phyloP scores from a whole-genome alignment of 2,888 invertebrate genomes.

The Drosophila nigricruria region DNA sequence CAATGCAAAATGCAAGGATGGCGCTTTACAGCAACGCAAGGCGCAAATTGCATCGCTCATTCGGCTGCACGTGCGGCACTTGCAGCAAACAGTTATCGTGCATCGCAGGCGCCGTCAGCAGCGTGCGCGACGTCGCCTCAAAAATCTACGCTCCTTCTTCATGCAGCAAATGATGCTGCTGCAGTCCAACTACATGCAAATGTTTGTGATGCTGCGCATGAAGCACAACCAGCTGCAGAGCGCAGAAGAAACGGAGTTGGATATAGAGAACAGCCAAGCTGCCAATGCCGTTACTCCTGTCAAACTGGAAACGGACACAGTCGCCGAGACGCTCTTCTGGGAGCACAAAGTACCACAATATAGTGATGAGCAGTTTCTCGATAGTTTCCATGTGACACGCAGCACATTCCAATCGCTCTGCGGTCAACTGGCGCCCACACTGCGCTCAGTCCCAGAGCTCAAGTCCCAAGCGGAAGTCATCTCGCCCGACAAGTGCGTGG shows the following conservation, averaged over 20 bases:
- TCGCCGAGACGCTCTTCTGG: constrained; percentile 38
- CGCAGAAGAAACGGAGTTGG: not conserved
- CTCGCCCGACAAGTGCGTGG: constrained; percentile 79
- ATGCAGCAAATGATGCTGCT: constrained; percentile 78
- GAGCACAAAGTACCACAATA: constrained; percentile 56
- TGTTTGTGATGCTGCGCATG: constrained; percentile 59
- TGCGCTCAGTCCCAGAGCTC: constrained; percentile 41
- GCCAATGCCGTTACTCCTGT: not conserved
- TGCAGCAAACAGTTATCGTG: constrained; percentile 76
- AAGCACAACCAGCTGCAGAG: constrained; percentile 40
- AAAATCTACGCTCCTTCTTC: constrained; percentile 75
- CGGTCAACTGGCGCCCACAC: constrained; percentile 57
- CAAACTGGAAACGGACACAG: not conserved
- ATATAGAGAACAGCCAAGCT: not conserved
- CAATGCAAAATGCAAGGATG: not conserved
- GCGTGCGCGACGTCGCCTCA: constrained; percentile 66
- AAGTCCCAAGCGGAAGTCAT: constrained; percentile 32
- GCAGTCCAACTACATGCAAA: constrained; percentile 78
- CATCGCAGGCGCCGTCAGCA: constrained; percentile 77
- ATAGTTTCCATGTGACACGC: constrained; percentile 78
- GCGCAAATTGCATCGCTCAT: constrained; percentile 60
- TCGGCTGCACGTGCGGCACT: constrained; percentile 71
- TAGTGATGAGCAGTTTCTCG: constrained; percentile 76
- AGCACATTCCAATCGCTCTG: constrained; percentile 78
- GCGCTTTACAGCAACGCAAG: constrained; percentile 32